Base-by-base conservation (phyloP, 2,888 invertebrate genomes). In the Rugalucina vietnamica region DNA sequence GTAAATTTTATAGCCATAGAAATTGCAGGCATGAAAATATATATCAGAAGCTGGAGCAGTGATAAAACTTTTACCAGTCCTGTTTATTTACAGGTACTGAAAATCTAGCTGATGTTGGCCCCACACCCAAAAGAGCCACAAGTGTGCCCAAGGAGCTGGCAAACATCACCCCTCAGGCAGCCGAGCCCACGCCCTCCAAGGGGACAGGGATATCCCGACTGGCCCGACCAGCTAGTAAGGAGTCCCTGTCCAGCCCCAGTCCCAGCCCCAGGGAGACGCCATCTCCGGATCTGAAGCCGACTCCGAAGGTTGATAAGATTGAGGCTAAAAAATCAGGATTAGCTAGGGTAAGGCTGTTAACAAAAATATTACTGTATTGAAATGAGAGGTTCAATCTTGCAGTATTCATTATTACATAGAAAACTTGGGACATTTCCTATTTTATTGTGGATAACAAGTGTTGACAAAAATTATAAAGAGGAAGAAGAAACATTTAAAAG, bases 81-180 rank as follows among this genome's bases (percentile, higher is more conserved):
- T 43, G 32, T 24, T 18, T 76, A 32, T 72, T 69, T 71, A 10
- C 65, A 93, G 93, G 93, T 81, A 89, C 86, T 74, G 93, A 93
- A 49, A 92, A 90, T 70, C 76, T 93, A 72, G 87, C 91, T 57
- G 92, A 91, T 24, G 78, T 65, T 5, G 65, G 65, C 21, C 78
- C 89, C 12, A 85, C 89, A 32, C 90, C 89, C 1, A 89, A 88
- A 81, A 81, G 89, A 76, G 89, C 90, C 12, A 87, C 90, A 18
- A 91, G 91, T 82, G 88, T 88, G 18, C 89, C 91, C 12, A 89
- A 91, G 49, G 89, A 90, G 74, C 84, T 91, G 75, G 77, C 90
- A 2, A 84, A 84, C 10, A 79, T 82, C 24, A 85, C 77, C 32
- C 70, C 82, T n/a, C 65, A 86, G 36, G 81, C 77, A n/a, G 76